Conservation (phyloP, 92 coral and sea anemone genomes). For the Porites evermanni region DNA sequence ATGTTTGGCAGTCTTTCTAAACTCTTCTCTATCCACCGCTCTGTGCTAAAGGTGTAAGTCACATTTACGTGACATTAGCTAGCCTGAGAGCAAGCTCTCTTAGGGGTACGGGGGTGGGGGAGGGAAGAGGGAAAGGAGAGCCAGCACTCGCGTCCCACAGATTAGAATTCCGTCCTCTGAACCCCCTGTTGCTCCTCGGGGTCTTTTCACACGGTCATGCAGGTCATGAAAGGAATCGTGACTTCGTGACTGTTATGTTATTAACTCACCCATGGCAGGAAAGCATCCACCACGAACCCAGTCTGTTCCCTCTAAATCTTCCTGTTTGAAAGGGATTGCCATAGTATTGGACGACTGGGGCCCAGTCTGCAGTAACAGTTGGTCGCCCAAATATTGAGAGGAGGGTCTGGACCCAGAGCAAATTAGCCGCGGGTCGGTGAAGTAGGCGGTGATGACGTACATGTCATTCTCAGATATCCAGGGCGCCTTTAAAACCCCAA, state of each 20-base stretch:
- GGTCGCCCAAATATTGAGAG: constrained; percentile 77
- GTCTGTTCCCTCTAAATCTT: constrained; percentile 66
- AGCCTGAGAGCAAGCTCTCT: no score
- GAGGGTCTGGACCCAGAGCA: constrained; percentile 75
- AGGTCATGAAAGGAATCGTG: not conserved
- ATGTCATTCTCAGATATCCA: constrained; percentile 83
- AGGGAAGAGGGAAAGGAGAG: no score
- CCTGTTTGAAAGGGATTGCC: constrained; percentile 81
- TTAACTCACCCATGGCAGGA: constrained; percentile 78
- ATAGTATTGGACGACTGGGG: constrained; percentile 29
- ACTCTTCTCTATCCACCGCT: no score
- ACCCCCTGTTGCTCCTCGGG: not conserved
- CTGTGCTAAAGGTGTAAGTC: no score
- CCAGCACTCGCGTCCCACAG: no score
- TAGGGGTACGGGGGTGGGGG: no score
- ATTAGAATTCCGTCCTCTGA: no score
- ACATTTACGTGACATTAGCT: no score
- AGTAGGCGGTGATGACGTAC: constrained; percentile 95
- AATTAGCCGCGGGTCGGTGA: constrained; percentile 78
- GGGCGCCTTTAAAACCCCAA: constrained; percentile 43
- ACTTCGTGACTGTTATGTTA: no score
- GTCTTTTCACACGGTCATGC: not conserved
- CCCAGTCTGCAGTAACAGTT: constrained; percentile 83
- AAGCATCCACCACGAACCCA: constrained; percentile 94
- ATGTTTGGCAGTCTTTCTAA: no score